These are phyloP conservation scores for Philonicus albiceps DNA, from an alignment of 2,888 invertebrate species.

Conservation along the genomic window DNA sequence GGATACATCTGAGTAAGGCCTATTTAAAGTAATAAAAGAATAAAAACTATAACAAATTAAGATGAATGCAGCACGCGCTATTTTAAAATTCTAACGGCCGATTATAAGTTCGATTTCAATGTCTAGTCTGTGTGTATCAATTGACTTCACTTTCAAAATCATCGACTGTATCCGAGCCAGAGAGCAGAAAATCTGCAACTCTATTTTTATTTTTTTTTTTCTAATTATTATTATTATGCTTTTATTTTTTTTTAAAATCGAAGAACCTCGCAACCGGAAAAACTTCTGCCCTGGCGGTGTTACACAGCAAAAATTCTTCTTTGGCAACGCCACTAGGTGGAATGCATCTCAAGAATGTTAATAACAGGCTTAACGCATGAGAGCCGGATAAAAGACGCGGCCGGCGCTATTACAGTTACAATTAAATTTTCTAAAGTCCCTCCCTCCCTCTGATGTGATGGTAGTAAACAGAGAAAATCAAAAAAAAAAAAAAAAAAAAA, in stretches of 20 bases:
- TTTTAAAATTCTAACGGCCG: background rate
- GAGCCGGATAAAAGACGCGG: constrained; percentile 13
- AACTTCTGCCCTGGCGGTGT: background rate
- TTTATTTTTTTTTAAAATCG: background rate
- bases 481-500: background rate
- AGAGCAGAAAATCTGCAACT: background rate
- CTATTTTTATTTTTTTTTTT: no score
- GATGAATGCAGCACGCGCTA: background rate
- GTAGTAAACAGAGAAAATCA: background rate
- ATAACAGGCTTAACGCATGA: constrained; percentile 26
- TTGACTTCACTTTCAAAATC: constrained; percentile 30
- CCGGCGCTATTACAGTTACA: background rate
- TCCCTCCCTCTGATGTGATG: background rate
- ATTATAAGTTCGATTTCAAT: background rate
- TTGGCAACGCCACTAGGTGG: constrained; percentile 35
- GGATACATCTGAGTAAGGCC: background rate
- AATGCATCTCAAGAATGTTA: constrained; percentile 43
- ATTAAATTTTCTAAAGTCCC: constrained; percentile 13
- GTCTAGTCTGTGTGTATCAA: background rate
- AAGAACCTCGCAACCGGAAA: constrained; percentile 14
- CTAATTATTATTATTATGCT: no score
- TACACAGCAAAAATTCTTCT: constrained; percentile 23
- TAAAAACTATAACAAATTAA: background rate
- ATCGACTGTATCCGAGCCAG: background rate
- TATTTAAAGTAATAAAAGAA: background rate